Evolutionary conservation across 2,888 invertebrate genomes (phyloP).

Genomic region (Oscheius sp.): DNA sequence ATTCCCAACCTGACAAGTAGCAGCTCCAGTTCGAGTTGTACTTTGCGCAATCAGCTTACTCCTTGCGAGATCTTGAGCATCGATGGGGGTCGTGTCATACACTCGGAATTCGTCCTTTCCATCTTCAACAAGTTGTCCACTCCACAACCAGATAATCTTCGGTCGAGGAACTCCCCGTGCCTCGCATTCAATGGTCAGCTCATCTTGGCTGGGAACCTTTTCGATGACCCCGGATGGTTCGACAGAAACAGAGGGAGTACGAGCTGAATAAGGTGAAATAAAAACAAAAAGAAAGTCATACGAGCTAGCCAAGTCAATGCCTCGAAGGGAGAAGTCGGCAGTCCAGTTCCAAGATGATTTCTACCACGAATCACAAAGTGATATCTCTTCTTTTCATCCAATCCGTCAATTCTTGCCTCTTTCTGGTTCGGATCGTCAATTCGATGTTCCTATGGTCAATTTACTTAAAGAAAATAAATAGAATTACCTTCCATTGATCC

Average conservation of each 20-base stretch:
- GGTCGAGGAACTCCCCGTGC: slow-evolving; percentile 71
- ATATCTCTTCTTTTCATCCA: slow-evolving; percentile 70
- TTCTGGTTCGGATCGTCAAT: slow-evolving; percentile 60
- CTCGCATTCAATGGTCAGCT: slow-evolving; percentile 67
- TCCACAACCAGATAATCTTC: slow-evolving; percentile 72
- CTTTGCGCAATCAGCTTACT: slow-evolving; percentile 68
- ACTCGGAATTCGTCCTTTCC: slow-evolving; percentile 72
- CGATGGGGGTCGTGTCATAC: slow-evolving; percentile 66
- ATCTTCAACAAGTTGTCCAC: slow-evolving; percentile 66
- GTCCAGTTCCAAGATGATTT: slow-evolving; percentile 69
- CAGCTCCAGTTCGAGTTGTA: slow-evolving; percentile 66
- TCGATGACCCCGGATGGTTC: slow-evolving; percentile 60
- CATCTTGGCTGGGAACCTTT: slow-evolving; percentile 64
- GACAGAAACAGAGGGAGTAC: slow-evolving; percentile 60
- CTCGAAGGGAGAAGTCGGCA: slow-evolving; percentile 61
- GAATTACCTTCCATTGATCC: slow-evolving; percentile 61
- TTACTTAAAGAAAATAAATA: background rate
- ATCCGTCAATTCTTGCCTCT: slow-evolving; percentile 54
- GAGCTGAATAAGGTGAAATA: slow-evolving; percentile 43
- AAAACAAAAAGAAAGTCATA: slow-evolving; percentile 19
- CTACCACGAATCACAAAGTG: slow-evolving; percentile 67
- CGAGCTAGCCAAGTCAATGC: slow-evolving; percentile 67
- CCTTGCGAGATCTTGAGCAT: slow-evolving; percentile 61
- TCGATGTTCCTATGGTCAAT: slow-evolving; percentile 39
- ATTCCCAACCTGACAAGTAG: slow-evolving; percentile 63